Evolutionary conservation across 2,113 vertebrate species (phyloP).

Genomic region (Ceratotherium simum): DNA sequence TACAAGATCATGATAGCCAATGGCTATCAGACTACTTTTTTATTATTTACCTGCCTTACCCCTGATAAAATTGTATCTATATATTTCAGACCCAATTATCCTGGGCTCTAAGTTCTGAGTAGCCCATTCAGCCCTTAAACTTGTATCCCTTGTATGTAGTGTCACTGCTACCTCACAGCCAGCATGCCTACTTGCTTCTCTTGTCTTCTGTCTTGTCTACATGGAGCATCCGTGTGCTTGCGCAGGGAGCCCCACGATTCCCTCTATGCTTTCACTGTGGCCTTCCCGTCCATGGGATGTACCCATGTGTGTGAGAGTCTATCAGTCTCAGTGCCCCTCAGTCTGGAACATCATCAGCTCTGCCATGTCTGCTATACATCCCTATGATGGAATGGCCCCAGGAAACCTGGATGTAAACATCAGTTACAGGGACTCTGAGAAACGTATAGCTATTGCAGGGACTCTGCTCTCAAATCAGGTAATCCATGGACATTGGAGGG

Average conservation of each 20-base stretch:
- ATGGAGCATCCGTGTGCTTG: not conserved
- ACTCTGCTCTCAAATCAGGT: not conserved
- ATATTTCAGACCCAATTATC: not conserved
- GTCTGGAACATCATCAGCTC: not conserved
- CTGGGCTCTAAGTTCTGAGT: not conserved
- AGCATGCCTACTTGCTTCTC: not conserved
- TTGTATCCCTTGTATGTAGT: not conserved
- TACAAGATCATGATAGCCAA: not conserved
- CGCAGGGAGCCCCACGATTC: not conserved
- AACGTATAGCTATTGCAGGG: not conserved
- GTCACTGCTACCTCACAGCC: not conserved
- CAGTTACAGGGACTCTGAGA: not conserved
- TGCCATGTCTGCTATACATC: not conserved
- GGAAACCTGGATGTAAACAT: not conserved
- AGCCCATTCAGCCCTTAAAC: not conserved
- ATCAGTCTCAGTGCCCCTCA: not conserved
- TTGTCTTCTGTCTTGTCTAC: not conserved
- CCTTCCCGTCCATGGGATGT: not conserved
- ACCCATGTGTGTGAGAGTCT: fast-evolving
- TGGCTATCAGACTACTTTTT: not conserved
- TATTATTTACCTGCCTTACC: not conserved
- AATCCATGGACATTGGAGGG: not conserved
- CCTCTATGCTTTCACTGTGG: not conserved
- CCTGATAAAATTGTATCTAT: not conserved
- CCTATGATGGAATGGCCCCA: not conserved